phyloP scores from a whole-genome alignment of 2,797 vertebrate species.

The Leptoclinus maculatus region DNA sequence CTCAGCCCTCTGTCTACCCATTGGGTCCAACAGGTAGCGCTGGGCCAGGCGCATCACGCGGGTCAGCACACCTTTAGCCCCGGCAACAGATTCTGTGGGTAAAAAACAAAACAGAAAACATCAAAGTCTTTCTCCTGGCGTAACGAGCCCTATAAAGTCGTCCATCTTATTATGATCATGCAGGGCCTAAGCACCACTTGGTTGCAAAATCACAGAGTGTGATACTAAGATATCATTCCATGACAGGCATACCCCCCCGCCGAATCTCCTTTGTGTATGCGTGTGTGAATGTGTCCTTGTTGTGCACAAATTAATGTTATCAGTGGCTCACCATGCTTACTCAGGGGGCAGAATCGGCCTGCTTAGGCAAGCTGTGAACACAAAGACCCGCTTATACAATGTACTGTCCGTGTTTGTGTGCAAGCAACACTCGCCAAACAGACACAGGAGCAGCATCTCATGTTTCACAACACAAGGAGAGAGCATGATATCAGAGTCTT shows the following conservation, averaged over 20 bases:
- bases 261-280: slow-evolving; percentile 9
- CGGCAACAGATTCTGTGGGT: slow-evolving; percentile 45
- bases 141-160: background rate
- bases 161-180: background rate
- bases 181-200: background rate
- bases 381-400: slow-evolving; percentile 64
- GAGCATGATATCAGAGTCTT: background rate
- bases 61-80: slow-evolving; percentile 65
- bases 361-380: slow-evolving; percentile 74
- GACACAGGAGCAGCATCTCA: slow-evolving; percentile 11
- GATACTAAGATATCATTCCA: slow-evolving; percentile 46
- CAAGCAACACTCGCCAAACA: slow-evolving; percentile 43
- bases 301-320: slow-evolving; percentile 77
- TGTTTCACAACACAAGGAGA: slow-evolving; percentile 18
- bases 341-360: slow-evolving; percentile 69
- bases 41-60: slow-evolving; percentile 74
- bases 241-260: slow-evolving; percentile 24
- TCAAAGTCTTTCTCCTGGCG: too few species aligned
- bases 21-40: slow-evolving; percentile 68
- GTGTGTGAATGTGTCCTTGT: slow-evolving; percentile 64
- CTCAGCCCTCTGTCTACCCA: slow-evolving; percentile 37
- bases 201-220: background rate
- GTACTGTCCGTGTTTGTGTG: slow-evolving; percentile 56
- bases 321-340: slow-evolving; percentile 77
- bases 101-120: background rate